Conservation (phyloP, 1,140 invertebrate genomes). For the Drosophila obscura region DNA sequence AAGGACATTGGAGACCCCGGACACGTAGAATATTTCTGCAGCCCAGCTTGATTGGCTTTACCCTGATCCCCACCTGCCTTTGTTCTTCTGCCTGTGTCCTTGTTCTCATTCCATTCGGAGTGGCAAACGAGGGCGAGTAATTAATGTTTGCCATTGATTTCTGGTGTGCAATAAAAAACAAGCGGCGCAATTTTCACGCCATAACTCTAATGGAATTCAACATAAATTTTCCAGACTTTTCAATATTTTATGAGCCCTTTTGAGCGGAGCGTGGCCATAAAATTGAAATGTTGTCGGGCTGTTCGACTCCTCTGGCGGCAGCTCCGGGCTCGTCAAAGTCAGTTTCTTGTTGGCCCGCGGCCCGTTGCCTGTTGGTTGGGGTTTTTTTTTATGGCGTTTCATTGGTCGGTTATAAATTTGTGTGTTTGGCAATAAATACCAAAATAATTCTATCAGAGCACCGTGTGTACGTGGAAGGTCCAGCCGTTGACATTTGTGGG, state of each 20-base stretch:
- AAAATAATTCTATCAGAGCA: constrained; percentile 58
- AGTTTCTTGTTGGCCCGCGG: neutral
- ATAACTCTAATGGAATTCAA: constrained; percentile 78
- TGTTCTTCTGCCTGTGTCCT: neutral
- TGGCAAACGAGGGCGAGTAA: constrained; percentile 29
- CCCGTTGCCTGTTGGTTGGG: neutral
- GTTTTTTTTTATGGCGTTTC: constrained; percentile 49
- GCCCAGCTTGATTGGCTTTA: constrained; percentile 47
- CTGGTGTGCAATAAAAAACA: constrained; percentile 14
- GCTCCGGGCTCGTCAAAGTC: constrained; percentile 65
- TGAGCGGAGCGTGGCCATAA: constrained; percentile 55
- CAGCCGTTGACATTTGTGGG: constrained; percentile 69
- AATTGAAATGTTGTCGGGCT: constrained; percentile 73
- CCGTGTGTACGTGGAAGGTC: constrained; percentile 25
- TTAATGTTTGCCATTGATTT: constrained; percentile 55
- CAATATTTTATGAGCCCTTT: constrained; percentile 64
- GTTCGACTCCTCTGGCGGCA: constrained; percentile 18
- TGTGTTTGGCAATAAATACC: constrained; percentile 75
- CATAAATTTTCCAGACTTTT: constrained; percentile 72
- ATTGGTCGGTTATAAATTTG: constrained; percentile 78
- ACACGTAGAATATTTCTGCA: neutral
- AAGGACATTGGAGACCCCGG: constrained; percentile 57
- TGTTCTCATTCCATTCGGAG: neutral
- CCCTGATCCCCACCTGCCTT: neutral
- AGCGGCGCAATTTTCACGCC: constrained; percentile 62